Conservation (phyloP, 2,113 vertebrate genomes). For the Caretta caretta region DNA sequence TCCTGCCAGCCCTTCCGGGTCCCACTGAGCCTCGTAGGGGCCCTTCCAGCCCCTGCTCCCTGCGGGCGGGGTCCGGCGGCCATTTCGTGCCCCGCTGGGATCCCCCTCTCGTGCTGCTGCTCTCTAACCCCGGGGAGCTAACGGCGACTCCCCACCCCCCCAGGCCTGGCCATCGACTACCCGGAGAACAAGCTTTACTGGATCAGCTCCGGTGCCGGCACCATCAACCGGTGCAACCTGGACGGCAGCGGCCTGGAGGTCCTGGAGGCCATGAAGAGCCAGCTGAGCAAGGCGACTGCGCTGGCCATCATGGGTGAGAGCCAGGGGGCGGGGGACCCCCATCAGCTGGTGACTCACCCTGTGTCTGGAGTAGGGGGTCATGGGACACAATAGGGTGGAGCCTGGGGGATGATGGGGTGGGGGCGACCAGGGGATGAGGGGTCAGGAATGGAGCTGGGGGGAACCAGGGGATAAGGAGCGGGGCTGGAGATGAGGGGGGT, state of each 20-base stretch:
- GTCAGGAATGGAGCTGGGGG: too few relatives aligned
- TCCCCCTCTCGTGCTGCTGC: not conserved
- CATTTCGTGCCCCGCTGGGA: not conserved
- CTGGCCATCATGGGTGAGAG: slow-evolving; percentile 95
- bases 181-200: slow-evolving; percentile 91
- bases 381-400: too few relatives aligned
- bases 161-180: slow-evolving; percentile 94
- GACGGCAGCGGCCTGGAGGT: slow-evolving; percentile 88
- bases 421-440: too few relatives aligned
- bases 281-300: slow-evolving; percentile 92
- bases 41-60: not conserved
- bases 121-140: not conserved
- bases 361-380: not conserved
- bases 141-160: not conserved
- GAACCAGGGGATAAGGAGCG: too few relatives aligned
- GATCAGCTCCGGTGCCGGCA: slow-evolving; percentile 94
- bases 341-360: too few relatives aligned
- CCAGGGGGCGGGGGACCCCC: not conserved
- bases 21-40: not conserved
- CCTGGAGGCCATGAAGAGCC: slow-evolving; percentile 82
- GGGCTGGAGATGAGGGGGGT: too few relatives aligned
- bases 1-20: not conserved
- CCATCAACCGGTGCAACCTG: slow-evolving; percentile 90
- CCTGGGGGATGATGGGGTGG: too few relatives aligned
- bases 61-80: fast-evolving